Percentiles rank a stretch among this genome's conserved stretches.
Conservation (phyloP, 1,140 invertebrate genomes). For the Heliothis subflexa region DNA sequence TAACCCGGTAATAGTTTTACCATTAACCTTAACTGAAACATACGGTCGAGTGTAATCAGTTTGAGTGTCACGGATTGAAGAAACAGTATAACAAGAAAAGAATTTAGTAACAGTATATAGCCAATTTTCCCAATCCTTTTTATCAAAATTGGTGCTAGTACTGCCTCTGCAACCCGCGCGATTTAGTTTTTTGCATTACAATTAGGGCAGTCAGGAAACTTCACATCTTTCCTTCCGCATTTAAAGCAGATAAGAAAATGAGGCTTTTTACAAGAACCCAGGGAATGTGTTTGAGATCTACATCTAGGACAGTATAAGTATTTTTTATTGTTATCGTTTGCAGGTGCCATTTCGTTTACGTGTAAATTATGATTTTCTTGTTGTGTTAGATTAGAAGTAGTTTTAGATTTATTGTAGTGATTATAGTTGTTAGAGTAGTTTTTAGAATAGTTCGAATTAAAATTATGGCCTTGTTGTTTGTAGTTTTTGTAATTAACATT, state of each 20-base stretch:
- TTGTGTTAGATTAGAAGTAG: no score
- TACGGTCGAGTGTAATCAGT: conserved; percentile 45
- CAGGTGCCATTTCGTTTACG: no score
- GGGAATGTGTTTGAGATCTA: background rate
- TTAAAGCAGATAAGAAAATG: conserved; percentile 53
- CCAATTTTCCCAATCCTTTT: conserved; percentile 50
- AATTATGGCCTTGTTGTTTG: no score
- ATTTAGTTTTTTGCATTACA: conserved; percentile 58
- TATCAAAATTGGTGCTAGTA: conserved; percentile 21
- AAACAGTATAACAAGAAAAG: conserved; percentile 38
- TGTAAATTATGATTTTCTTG: no score
- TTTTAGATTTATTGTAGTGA: no score
- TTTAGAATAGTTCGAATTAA: no score
- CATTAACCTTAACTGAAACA: conserved; percentile 34
- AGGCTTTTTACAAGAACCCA: conserved; percentile 23
- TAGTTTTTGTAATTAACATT: no score
- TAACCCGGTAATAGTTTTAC: conserved; percentile 38
- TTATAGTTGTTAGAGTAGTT: no score
- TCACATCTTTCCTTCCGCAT: conserved; percentile 51
- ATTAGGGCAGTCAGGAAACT: conserved; percentile 42
- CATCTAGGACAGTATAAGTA: no score
- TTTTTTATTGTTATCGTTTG: no score
- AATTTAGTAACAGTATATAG: conserved; percentile 17
- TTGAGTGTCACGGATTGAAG: conserved; percentile 40
- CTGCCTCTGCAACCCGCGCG: conserved; percentile 31